phyloP scores from a whole-genome alignment of 2,888 invertebrate species.

The Andrena bicolor region DNA sequence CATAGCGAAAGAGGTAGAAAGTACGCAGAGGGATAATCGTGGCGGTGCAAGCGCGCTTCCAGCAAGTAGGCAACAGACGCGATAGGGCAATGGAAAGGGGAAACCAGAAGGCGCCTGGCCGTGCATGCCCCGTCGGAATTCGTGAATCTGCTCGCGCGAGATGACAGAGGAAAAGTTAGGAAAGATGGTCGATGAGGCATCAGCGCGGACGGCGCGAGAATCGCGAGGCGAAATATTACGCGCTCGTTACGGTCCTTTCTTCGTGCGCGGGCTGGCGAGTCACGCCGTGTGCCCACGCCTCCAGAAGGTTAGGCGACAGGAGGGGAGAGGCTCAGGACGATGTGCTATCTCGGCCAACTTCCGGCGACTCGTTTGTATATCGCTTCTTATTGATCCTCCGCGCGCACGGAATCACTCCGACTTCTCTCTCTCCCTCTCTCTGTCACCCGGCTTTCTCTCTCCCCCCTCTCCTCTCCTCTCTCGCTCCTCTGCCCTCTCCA shows the following conservation, averaged over 20 bases:
- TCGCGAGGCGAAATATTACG: constrained; percentile 67
- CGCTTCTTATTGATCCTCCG: constrained; percentile 80
- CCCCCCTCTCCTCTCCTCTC: constrained; percentile 3
- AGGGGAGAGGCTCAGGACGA: constrained; percentile 65
- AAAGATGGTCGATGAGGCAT: constrained; percentile 39
- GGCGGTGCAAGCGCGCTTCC: constrained; percentile 26
- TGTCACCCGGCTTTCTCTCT: constrained; percentile 40
- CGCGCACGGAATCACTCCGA: constrained; percentile 65
- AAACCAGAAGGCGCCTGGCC: no score
- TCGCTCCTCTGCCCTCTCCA: constrained; percentile 32
- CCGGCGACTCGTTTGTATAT: constrained; percentile 80
- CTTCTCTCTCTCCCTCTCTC: constrained; percentile 44
- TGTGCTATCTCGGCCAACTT: constrained; percentile 79
- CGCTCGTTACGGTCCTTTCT: constrained; percentile 69
- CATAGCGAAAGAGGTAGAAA: constrained; percentile 21
- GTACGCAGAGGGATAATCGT: constrained; percentile 13
- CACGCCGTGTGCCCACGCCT: constrained; percentile 78
- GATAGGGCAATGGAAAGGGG: no score
- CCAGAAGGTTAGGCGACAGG: constrained; percentile 60
- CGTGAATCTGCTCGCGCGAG: no score
- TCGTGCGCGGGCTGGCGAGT: constrained; percentile 68
- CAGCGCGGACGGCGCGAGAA: constrained; percentile 45
- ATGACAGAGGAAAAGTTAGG: constrained; percentile 9
- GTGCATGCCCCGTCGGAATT: no score
- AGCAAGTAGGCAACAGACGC: not conserved